These are phyloP conservation scores for Falcunculus frontatus DNA, from an alignment of 2,113 vertebrate genomes.

Conservation along the genomic window DNA sequence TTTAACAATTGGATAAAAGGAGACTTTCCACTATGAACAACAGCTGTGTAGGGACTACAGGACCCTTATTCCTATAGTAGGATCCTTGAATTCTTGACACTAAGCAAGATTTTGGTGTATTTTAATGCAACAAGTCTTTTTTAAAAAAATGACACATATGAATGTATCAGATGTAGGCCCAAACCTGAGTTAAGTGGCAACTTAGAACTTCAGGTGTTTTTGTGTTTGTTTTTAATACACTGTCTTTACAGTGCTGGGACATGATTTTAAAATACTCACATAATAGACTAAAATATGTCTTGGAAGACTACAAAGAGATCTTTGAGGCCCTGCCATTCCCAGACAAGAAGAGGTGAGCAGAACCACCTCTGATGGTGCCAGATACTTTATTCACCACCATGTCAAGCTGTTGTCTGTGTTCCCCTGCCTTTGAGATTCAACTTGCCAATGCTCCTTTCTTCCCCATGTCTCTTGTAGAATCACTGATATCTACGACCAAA, in stretches of 20 bases:
- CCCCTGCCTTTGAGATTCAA: background rate
- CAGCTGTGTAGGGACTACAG: background rate
- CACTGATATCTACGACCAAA: conserved; percentile 59
- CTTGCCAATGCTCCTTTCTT: background rate
- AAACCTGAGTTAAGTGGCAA: background rate
- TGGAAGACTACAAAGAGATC: conserved; percentile 50
- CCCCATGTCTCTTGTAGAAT: conserved; percentile 42
- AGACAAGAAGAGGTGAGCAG: conserved; percentile 81
- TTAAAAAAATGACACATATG: background rate
- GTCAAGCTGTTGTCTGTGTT: background rate
- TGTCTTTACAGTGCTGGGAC: background rate
- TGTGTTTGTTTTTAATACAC: background rate
- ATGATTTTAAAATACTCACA: background rate
- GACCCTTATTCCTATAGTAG: background rate
- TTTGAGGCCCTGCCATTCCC: conserved; percentile 71
- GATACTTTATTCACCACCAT: background rate
- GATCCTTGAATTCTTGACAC: background rate
- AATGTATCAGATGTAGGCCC: background rate
- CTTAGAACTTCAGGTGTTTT: background rate
- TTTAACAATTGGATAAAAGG: background rate
- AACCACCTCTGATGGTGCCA: background rate
- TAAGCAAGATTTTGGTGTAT: background rate
- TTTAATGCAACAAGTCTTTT: background rate
- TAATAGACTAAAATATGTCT: background rate
- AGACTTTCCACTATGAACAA: background rate